Evolutionary conservation across 2,113 vertebrate species (phyloP), one percentile per base, ranked within the genome.

Genomic region (Dicerorhinus sumatrensis): DNA sequence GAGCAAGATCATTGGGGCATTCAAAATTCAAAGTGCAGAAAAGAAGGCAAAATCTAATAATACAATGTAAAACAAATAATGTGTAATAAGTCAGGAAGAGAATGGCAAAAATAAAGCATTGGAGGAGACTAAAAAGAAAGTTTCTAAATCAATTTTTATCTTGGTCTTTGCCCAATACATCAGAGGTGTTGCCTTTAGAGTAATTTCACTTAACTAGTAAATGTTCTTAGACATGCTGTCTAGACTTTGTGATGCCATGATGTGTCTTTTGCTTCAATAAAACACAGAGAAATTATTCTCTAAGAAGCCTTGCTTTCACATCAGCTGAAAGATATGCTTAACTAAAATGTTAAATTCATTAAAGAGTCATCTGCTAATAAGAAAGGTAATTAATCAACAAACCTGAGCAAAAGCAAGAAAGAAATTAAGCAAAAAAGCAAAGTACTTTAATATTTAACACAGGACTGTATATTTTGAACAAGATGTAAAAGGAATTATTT

Each of bases 181-280:
- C 76, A 96, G 89, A 25, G 87, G 89, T 46, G 56, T 2, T 89
- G 88, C 73, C 97, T 97, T 97, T 80, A 96, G 39, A 91, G 91
- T 89, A 65, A 98, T 89, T 97, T 97, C 89, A 97, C 96, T 97
- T 98, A 98, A 94, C 73, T 82, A 72, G 79, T 92, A 98, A 97
- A 98, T 96, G n/a, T 92, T 91, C 93, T 97, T 97, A 98, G 96
- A 97, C 69, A 72, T 95, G 97, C 88, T 96, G 96, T 98, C 97
- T 98, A 98, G 97, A 98, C 96, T 98, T 96, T 92, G 84, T 96
- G 82, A 94, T 92, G 65, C 81, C 56, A 70, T 81, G 54, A 48
- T 96, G 96, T 75, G 97, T 98, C 96, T 96, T 27, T 79, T 58
- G 62, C 87, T 96, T 98, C 97, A 97, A 84, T 89, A 96, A 97